These are phyloP conservation scores for Phalacrocorax brasilianus DNA, from an alignment of 2,113 vertebrate genomes.

Conservation along the genomic window DNA sequence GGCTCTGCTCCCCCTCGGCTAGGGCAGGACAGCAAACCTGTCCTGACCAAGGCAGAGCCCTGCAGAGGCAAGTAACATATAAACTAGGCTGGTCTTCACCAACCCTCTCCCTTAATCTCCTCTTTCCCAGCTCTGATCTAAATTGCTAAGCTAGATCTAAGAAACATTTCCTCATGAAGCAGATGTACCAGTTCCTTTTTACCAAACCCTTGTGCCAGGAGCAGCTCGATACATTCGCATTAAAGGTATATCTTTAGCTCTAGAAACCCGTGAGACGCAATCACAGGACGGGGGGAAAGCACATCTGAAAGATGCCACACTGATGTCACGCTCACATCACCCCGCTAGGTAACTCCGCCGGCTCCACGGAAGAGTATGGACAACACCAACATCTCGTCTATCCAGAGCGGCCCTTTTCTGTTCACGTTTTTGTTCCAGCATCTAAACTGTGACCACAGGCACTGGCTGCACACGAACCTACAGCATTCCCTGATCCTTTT, in stretches of 20 bases:
- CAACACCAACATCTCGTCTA: background rate
- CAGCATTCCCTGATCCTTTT: background rate
- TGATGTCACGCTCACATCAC: rapidly evolving
- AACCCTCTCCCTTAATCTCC: background rate
- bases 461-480: background rate
- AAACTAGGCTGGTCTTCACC: background rate
- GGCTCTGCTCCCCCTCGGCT: rapidly evolving
- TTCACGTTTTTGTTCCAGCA: background rate
- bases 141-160: background rate
- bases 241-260: background rate
- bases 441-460: background rate
- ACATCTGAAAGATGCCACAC: background rate
- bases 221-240: rapidly evolving
- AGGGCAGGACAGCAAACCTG: background rate
- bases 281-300: background rate
- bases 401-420: background rate
- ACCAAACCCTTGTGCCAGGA: background rate
- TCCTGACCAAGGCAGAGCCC: background rate
- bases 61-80: background rate
- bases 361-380: background rate
- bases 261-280: background rate
- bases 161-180: background rate
- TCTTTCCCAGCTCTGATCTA: background rate
- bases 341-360: background rate
- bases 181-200: background rate